These are phyloP conservation scores for Pseudomyrmex sp. DNA, from an alignment of 1,140 invertebrate genomes.

Conservation along the genomic window DNA sequence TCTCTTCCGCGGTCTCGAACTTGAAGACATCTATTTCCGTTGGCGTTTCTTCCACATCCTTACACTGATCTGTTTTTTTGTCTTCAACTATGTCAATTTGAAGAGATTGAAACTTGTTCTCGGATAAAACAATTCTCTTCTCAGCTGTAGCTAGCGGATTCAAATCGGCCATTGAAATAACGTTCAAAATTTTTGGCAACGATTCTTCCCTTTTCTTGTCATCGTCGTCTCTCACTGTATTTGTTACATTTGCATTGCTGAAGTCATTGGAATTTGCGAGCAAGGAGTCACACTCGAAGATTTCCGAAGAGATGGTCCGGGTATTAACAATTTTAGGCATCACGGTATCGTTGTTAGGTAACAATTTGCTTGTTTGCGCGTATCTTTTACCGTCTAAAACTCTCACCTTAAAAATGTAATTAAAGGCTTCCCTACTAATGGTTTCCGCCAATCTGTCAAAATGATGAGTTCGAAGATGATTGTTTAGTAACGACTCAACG, in stretches of 20 bases:
- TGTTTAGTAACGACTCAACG: conserved; percentile 59
- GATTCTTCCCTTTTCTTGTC: neutral
- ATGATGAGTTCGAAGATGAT: conserved; percentile 74
- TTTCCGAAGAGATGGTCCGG: conserved; percentile 74
- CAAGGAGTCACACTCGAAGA: conserved; percentile 72
- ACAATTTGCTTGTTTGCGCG: neutral
- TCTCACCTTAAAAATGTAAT: conserved; percentile 23
- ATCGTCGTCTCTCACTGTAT: neutral
- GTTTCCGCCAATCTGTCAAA: conserved; percentile 59
- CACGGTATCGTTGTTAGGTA: conserved; percentile 1
- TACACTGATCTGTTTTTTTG: neutral
- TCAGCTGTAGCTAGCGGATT: neutral
- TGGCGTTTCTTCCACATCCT: neutral
- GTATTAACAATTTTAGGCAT: conserved; percentile 77
- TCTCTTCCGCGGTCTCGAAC: neutral
- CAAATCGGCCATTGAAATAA: conserved; percentile 64
- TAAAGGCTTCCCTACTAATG: conserved; percentile 68
- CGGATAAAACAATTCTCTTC: neutral
- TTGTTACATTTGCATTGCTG: neutral
- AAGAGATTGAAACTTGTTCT: neutral
- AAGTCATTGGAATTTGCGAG: neutral
- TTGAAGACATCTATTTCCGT: neutral
- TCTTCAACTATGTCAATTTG: neutral
- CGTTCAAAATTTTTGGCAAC: conserved; percentile 66
- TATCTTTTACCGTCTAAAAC: neutral